Evolutionary conservation across 1,140 invertebrate genomes (phyloP).

Genomic region (Aphelenchoides avenae): DNA sequence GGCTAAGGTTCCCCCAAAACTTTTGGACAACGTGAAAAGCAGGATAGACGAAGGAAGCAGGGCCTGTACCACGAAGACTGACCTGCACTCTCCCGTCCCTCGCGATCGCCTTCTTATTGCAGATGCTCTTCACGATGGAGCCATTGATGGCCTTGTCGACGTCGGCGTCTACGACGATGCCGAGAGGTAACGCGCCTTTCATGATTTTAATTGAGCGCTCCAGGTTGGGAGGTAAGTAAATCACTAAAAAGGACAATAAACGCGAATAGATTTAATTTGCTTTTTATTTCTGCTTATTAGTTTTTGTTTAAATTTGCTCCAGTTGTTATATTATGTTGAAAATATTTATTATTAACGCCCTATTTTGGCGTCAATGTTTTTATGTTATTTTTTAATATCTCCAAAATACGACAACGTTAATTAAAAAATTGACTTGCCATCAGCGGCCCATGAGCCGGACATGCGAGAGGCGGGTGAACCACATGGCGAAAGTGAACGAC

Average conservation of each 20-base stretch:
- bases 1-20: too few species aligned
- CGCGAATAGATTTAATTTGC: neutral
- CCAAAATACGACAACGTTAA: neutral
- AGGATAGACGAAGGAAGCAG: conserved; percentile 62
- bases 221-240: conserved; percentile 64
- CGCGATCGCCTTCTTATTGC: conserved; percentile 64
- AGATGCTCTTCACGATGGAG: conserved; percentile 66
- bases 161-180: conserved; percentile 58
- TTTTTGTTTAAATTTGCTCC: neutral
- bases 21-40: conserved; percentile 5
- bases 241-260: conserved; percentile 40
- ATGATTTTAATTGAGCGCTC: conserved; percentile 66
- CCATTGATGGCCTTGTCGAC: conserved; percentile 69
- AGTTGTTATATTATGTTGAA: neutral
- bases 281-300: neutral
- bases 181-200: conserved; percentile 65
- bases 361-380: conserved; percentile 18
- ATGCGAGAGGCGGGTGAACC: conserved; percentile 44
- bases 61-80: conserved; percentile 51
- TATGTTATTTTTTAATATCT: conserved; percentile 16
- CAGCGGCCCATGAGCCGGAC: conserved; percentile 55
- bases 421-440: conserved; percentile 26
- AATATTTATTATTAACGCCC: neutral
- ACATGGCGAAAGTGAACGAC: conserved; percentile 49
- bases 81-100: conserved; percentile 66